Evolutionary conservation across 35 echinoderm and acorn worm genomes (phyloP), one percentile per base, ranked within the genome.

Genomic region (Ophioderma brevispina): DNA sequence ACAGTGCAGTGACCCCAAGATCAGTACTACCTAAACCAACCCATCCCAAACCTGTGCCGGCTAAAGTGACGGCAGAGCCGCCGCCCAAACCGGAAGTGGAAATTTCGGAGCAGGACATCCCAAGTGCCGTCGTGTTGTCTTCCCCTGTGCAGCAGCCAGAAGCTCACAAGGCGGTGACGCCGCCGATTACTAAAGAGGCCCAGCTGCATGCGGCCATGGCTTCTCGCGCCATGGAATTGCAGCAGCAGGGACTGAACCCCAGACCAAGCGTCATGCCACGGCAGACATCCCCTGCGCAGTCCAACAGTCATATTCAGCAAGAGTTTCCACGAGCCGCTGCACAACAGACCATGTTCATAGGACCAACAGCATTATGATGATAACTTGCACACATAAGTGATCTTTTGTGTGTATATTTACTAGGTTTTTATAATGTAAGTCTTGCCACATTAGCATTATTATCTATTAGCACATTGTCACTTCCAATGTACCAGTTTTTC

Each of bases 361-460:
- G 59, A 70, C 59, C 59, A 70, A 70, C 59, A 15, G 59, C 59
- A 15, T 70, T 70, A 70, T 70, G 59, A 70, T 70, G 59, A 70
- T 70, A 70, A 30, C 4, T 70, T 70, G n/a, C n/a, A n/a, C n/a
- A n/a, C n/a, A n/a, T n/a, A 6, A 13, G 2, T 70, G 5, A 25
- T 25, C 10, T 13, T 6, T 13, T 6, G 59, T 25, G 5, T 2
- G 17, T 13, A 70, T 25, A 70, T 13, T 15, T 30, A 70, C n/a
- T 70, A 15, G 2, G 6, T 70, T 15, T n/a, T n/a, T n/a, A n/a
- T n/a, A n/a, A n/a, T n/a, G n/a, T n/a, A n/a, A n/a, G n/a, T n/a
- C n/a, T n/a, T n/a, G n/a, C n/a, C n/a, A n/a, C n/a, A n/a, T n/a
- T n/a, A n/a, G n/a, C n/a, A n/a, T n/a, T n/a, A n/a, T n/a, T n/a